Percentiles rank a stretch among this genome's conserved stretches.
Conservation (phyloP, 35 echinoderm and acorn worm species). For the Chiridota heheva region DNA sequence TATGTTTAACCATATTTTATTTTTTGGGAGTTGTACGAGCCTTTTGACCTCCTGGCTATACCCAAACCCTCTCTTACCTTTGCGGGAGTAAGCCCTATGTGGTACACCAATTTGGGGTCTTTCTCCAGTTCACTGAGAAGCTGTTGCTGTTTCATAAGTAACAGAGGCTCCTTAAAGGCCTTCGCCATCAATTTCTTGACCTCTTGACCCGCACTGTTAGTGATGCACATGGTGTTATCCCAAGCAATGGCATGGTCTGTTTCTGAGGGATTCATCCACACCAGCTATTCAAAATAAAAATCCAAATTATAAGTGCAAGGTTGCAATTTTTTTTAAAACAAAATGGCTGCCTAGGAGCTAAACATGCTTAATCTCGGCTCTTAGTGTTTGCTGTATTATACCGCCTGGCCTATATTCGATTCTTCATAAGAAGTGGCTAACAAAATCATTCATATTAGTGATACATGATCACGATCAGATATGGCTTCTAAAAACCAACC, state of each 20-base stretch:
- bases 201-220: conserved; percentile 89
- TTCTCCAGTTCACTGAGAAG: conserved; percentile 90
- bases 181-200: conserved; percentile 90
- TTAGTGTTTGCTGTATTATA: no score
- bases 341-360: no score
- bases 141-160: conserved; percentile 87
- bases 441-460: no score
- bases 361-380: no score
- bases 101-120: conserved; percentile 91
- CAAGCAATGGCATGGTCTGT: conserved; percentile 73
- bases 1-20: no score
- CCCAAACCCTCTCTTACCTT: no score
- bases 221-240: conserved; percentile 88
- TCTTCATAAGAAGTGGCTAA: no score
- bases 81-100: conserved; percentile 89
- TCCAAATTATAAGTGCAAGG: background rate
- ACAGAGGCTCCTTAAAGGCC: conserved; percentile 83
- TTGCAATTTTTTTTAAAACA: background rate
- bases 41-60: no score
- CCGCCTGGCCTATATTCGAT: no score
- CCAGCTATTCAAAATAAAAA: conserved; percentile 48
- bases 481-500: no score
- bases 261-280: conserved; percentile 80
- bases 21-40: no score
- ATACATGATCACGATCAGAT: no score